A percentile compares a stretch with the other conserved stretches of the same genome.
Evolutionary conservation across 2,888 invertebrate species (phyloP).

Genomic region (Oscheius sp.): DNA sequence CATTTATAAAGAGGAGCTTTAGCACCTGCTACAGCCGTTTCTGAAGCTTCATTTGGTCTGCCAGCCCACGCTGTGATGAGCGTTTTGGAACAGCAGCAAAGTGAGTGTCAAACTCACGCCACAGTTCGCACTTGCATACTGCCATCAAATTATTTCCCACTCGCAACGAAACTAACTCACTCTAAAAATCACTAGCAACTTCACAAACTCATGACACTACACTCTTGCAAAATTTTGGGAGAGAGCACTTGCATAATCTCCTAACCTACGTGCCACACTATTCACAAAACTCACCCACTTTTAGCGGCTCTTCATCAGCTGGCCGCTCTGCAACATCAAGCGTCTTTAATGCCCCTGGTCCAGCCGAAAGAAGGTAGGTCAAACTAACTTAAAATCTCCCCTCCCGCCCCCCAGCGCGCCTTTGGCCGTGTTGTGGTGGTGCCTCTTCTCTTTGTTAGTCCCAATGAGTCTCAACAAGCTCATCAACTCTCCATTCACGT

Average conservation of each 20-base stretch:
- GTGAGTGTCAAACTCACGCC: slow-evolving; percentile 37
- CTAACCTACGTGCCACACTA: background rate
- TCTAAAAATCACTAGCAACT: too few species aligned
- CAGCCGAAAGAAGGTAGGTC: slow-evolving; percentile 87
- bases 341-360: slow-evolving; percentile 67
- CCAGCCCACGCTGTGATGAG: slow-evolving; percentile 22
- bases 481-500: background rate
- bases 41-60: background rate
- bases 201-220: too few species aligned
- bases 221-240: too few species aligned
- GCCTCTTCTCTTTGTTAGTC: background rate
- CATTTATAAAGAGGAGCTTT: too few species aligned
- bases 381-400: background rate
- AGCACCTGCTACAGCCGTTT: background rate
- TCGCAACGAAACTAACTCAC: too few species aligned
- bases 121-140: too few species aligned
- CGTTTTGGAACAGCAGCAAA: slow-evolving; percentile 43
- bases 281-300: slow-evolving; percentile 6
- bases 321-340: slow-evolving; percentile 50
- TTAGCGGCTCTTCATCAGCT: slow-evolving; percentile 44
- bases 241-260: background rate
- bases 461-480: background rate
- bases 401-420: slow-evolving; percentile 5
- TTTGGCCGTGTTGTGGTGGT: slow-evolving; percentile 21
- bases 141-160: too few species aligned